A percentile compares a stretch with the other conserved stretches of the same genome.
Evolutionary conservation across 2,113 vertebrate species (phyloP).

Genomic region (Anser cygnoides): DNA sequence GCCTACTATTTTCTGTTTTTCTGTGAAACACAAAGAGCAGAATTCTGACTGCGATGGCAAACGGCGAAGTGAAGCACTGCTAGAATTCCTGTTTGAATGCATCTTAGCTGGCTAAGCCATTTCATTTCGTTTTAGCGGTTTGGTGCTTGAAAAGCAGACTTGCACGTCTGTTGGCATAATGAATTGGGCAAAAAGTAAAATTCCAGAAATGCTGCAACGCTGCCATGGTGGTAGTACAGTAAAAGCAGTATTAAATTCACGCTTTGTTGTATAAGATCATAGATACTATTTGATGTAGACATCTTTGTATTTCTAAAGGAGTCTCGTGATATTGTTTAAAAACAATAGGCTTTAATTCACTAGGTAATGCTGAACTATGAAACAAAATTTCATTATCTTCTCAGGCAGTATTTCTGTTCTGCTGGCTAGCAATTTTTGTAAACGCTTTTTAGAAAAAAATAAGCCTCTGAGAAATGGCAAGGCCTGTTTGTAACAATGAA

Average conservation of each 20-base stretch:
- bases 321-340: neutral
- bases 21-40: neutral
- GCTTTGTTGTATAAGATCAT: neutral
- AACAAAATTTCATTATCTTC: neutral
- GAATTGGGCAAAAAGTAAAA: neutral
- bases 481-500: neutral
- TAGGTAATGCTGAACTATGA: neutral
- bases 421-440: neutral
- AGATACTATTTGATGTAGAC: neutral
- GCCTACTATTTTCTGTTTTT: neutral
- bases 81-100: neutral
- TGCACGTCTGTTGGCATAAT: neutral
- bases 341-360: neutral
- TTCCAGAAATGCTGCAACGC: constrained; percentile 7
- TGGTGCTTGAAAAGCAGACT: neutral
- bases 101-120: neutral
- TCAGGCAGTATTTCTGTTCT: neutral
- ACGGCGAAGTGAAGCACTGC: neutral
- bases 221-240: neutral
- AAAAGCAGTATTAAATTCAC: neutral
- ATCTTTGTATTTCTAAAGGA: neutral
- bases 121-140: neutral
- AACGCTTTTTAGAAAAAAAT: neutral
- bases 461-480: neutral
- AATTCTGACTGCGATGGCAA: neutral